These are phyloP conservation scores for Cryptotermes secundus DNA, from an alignment of 1,140 invertebrate species.

Conservation along the genomic window DNA sequence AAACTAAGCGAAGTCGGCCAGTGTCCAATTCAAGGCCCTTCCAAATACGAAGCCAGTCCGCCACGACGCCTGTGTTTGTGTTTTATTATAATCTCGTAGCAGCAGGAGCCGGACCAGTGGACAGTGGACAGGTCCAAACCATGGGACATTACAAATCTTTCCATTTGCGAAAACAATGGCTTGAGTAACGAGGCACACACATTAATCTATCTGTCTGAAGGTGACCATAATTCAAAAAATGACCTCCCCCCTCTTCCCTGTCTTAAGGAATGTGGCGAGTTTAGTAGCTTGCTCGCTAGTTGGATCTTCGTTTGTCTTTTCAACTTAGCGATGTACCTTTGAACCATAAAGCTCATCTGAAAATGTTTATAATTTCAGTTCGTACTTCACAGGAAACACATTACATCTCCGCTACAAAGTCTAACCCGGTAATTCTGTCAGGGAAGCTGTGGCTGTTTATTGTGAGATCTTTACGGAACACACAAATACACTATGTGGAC, in stretches of 20 bases:
- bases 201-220: conserved; percentile 35
- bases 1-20: too few species aligned
- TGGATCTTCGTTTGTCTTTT: neutral
- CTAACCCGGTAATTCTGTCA: too few species aligned
- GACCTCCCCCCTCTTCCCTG: neutral
- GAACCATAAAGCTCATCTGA: too few species aligned
- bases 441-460: too few species aligned
- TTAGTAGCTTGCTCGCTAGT: neutral
- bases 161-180: conserved; percentile 34
- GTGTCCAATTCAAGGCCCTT: neutral
- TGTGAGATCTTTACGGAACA: too few species aligned
- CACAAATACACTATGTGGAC: too few species aligned
- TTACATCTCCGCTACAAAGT: too few species aligned
- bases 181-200: conserved; percentile 30
- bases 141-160: conserved; percentile 19
- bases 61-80: neutral
- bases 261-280: conserved; percentile 8
- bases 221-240: conserved; percentile 28
- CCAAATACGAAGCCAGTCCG: neutral
- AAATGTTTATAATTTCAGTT: too few species aligned
- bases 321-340: neutral
- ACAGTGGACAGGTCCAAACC: neutral
- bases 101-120: neutral
- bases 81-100: neutral
- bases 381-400: too few species aligned